Evolutionary conservation across 2,888 invertebrate genomes (phyloP), one percentile per base, ranked within the genome.

Genomic region (Operophtera brumata): DNA sequence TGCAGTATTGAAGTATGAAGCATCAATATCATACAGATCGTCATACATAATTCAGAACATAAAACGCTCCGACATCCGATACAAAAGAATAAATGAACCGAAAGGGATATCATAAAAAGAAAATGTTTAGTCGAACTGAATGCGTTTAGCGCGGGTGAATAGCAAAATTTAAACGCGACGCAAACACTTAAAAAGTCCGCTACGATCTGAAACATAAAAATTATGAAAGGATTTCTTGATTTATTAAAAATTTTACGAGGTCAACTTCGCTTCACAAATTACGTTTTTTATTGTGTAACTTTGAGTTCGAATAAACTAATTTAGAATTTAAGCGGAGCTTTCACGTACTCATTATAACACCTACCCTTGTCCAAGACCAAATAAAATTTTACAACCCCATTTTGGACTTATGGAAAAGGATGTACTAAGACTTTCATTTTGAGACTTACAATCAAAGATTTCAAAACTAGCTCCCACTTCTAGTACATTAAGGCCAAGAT

Each of bases 151-250:
- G 60, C 61, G 59, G 65, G 52, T 54, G 59, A 67, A 67, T 59
- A 57, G 56, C 47, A 52, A 44, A 52, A 52, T 41, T 37, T 12
- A 49, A 62, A 67, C 64, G 67, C 66, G 70, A 63, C 59, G 65
- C 61, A 58, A 69, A 66, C 66, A 67, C 50, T 52, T 50, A 59
- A 62, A 67, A 56, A 50, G 25, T 64, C 77, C 49, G 73, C 69
- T 74, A 76, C 65, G 55, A 85, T 85, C 88, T 88, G 88, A 82
- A 88, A 88, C 88, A 88, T 77, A 88, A 70, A 82, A 70, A 66
- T 75, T 66, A 72, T 86, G 77, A 82, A 77, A 73, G 62, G 62
- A 70, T 69, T 71, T 75, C 69, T 70, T 54, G 55, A 55, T 70
- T 66, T 56, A 47, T 59, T 59, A 54, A 56, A 59, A 59, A 14